Evolutionary conservation across 2,888 invertebrate species (phyloP).

Genomic region (Caenorhabditis wallacei): DNA sequence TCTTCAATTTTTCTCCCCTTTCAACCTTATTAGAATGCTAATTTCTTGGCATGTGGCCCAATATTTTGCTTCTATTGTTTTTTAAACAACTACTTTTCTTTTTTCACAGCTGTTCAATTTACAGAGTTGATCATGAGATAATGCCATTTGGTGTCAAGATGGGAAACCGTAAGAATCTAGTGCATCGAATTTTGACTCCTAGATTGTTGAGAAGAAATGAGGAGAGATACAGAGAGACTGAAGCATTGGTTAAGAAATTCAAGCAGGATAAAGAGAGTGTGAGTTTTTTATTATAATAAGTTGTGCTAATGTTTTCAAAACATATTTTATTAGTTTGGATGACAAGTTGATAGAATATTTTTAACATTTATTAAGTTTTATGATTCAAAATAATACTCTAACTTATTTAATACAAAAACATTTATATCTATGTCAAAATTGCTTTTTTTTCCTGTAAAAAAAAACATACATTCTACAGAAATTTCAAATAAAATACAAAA

Average conservation of each 20-base stretch:
- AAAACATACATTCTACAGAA: too few relatives aligned
- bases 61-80: too few relatives aligned
- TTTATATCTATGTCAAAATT: too few relatives aligned
- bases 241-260: constrained; percentile 60
- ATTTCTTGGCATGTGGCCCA: constrained; percentile 13
- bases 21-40: constrained; percentile 37
- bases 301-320: too few relatives aligned
- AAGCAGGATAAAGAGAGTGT: constrained; percentile 35
- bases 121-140: constrained; percentile 3
- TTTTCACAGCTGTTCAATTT: neutral
- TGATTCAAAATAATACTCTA: too few relatives aligned
- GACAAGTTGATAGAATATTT: too few relatives aligned
- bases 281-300: constrained; percentile 1
- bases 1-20: neutral
- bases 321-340: neutral
- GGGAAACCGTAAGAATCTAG: constrained; percentile 40
- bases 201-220: constrained; percentile 32
- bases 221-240: constrained; percentile 56
- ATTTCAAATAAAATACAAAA: too few relatives aligned
- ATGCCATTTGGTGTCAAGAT: constrained; percentile 38
- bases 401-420: too few relatives aligned
- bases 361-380: too few relatives aligned
- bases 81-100: neutral
- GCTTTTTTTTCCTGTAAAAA: too few relatives aligned
- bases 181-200: constrained; percentile 61